Evolutionary conservation across 2,888 invertebrate genomes (phyloP).

Genomic region (Hyposoter dolosus): DNA sequence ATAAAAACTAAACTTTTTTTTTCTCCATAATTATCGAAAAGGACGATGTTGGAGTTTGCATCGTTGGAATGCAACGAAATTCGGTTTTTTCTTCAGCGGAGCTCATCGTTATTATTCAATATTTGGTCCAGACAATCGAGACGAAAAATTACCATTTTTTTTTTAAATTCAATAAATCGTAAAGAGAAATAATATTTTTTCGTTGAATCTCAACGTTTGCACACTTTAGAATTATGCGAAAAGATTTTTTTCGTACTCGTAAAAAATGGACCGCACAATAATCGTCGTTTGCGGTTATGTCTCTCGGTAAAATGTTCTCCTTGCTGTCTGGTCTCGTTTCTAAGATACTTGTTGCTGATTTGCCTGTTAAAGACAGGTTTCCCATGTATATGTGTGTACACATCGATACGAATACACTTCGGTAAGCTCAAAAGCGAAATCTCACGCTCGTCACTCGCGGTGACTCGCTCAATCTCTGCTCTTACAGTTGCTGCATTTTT

Average conservation of each 20-base stretch:
- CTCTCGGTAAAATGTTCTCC: slow-evolving; percentile 21
- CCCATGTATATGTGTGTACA: neutral
- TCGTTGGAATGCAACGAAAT: neutral
- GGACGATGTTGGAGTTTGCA: neutral
- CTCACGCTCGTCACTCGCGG: slow-evolving; percentile 67
- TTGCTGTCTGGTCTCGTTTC: slow-evolving; percentile 63
- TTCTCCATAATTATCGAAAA: too few relatives aligned
- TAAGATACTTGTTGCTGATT: slow-evolving; percentile 65
- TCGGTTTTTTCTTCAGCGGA: too few relatives aligned
- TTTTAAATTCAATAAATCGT: too few relatives aligned
- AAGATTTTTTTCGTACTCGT: neutral
- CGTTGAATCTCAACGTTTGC: too few relatives aligned
- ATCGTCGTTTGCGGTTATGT: neutral
- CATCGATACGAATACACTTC: slow-evolving; percentile 26
- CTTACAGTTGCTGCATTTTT: slow-evolving; percentile 43
- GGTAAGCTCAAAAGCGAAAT: slow-evolving; percentile 55
- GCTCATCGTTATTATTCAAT: too few relatives aligned
- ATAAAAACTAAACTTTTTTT: too few relatives aligned
- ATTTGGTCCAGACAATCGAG: too few relatives aligned
- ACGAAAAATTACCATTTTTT: too few relatives aligned
- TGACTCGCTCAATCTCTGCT: slow-evolving; percentile 45
- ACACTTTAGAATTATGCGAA: neutral
- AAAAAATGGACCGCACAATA: too few relatives aligned
- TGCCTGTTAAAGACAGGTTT: slow-evolving; percentile 31
- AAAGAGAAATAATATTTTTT: too few relatives aligned